These are phyloP conservation scores for Rhodeus uyekii DNA, from an alignment of 2,797 vertebrate genomes.

Conservation along the genomic window DNA sequence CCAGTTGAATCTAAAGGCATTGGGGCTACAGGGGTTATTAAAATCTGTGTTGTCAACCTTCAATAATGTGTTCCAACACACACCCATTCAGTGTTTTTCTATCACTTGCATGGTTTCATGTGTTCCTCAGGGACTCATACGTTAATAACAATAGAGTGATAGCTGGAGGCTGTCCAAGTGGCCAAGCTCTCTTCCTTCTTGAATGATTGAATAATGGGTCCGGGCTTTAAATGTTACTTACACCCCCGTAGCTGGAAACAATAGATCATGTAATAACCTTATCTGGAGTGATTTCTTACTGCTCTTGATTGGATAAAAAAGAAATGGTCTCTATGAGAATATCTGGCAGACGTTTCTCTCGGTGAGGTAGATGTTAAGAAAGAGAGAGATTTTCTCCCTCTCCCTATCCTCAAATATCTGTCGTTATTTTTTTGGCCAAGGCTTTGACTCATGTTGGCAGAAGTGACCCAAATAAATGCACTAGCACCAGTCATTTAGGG, in stretches of 20 bases:
- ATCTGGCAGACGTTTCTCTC: conserved; percentile 44
- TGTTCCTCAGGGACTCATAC: conserved; percentile 46
- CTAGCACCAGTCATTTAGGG: conserved; percentile 37
- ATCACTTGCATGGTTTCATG: conserved; percentile 51
- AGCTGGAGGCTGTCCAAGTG: conserved; percentile 39
- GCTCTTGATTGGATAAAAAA: conserved; percentile 43
- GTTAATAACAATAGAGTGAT: conserved; percentile 38
- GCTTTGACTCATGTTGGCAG: conserved; percentile 46
- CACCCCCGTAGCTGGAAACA: conserved; percentile 14
- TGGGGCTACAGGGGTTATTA: conserved; percentile 9
- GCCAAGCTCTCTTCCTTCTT: conserved; percentile 15
- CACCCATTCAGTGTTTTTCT: conserved; percentile 44
- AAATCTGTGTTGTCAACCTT: conserved; percentile 34
- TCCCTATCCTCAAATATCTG: conserved; percentile 34
- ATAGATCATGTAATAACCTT: conserved; percentile 35
- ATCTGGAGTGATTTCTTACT: conserved; percentile 46
- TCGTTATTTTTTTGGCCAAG: conserved; percentile 34
- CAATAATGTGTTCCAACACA: conserved; percentile 30
- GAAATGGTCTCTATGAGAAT: conserved; percentile 18
- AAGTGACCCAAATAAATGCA: conserved; percentile 45
- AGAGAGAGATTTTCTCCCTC: conserved; percentile 29
- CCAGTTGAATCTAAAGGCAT: conserved; percentile 27
- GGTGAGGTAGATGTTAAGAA: conserved; percentile 27
- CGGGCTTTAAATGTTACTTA: conserved; percentile 37
- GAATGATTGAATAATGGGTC: conserved; percentile 33